Base-by-base conservation (phyloP, 1,140 invertebrate species). In the Trachelipus rathkii region DNA sequence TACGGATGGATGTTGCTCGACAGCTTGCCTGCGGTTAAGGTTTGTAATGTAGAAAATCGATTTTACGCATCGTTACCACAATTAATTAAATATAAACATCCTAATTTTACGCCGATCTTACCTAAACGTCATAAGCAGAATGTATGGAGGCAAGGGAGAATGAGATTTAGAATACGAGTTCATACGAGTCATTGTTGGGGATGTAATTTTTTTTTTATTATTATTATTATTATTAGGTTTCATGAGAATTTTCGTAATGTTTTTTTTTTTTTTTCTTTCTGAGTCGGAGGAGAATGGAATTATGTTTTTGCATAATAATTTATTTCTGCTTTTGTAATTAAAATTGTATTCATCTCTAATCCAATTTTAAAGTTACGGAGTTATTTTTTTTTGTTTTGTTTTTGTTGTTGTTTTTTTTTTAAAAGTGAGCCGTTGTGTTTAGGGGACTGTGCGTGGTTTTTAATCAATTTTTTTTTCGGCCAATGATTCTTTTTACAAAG, bases 51-150 rank as follows among this genome's bases (percentile, higher is more conserved):
- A 75, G 77, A 78, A 78, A 78, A 78, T 78, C 77, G 77, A 78
- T 78, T 78, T 78, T 75, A 72, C 77, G 77, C 77, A 75, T 78
- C 77, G 77, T 78, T 78, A 78, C 77, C 77, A 75, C 77, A 78
- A 78, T 78, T 78, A 78, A 78, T 78, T 78, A 78, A 78, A 78
- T 78, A 78, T 78, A 78, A 78, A 78, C 77, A 78, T 78, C 75
- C 77, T 78, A 78, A 78, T 78, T 78, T 78, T 78, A 78, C 77
- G 77, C 73, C 72, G 73, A 75, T 78, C 69, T 72, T 75, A 73
- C 78, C 73, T 74, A 73, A 79, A 79, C 74, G 78, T 76, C 78
- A 79, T 79, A 79, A 67, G 70, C 78, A 76, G 73, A 33, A 6
- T 67, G 23, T 50, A 46, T 24, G 71, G 71, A 67, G 67, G 44